phyloP scores from a whole-genome alignment of 2,888 invertebrate species.

The Yponomeuta evonymella region DNA sequence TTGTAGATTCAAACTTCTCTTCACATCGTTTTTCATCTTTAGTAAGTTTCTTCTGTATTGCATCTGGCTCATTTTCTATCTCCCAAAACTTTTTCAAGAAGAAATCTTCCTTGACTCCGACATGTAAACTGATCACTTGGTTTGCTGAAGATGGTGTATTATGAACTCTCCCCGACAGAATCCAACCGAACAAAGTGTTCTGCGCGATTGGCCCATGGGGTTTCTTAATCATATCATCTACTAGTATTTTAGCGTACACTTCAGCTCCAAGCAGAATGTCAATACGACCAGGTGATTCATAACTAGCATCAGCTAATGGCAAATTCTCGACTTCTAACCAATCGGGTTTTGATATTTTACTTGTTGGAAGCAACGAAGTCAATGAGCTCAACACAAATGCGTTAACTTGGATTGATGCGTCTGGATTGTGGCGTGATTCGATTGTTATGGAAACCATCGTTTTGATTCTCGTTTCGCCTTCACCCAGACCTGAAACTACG shows the following conservation, averaged over 20 bases:
- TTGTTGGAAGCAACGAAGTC: too few species aligned
- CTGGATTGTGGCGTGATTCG: slow-evolving; percentile 20
- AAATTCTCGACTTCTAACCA: too few species aligned
- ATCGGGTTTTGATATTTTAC: too few species aligned
- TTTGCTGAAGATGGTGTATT: background rate
- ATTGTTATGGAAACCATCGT: slow-evolving; percentile 21
- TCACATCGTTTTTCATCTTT: too few species aligned
- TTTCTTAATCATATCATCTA: slow-evolving; percentile 21
- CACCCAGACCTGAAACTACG: slow-evolving; percentile 26
- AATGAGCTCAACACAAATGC: slow-evolving; percentile 24
- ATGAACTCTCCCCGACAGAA: slow-evolving; percentile 23
- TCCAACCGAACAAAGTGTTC: slow-evolving; percentile 27
- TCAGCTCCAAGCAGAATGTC: slow-evolving; percentile 25
- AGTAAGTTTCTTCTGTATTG: too few species aligned
- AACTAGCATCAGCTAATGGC: too few species aligned
- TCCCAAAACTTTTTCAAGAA: slow-evolving; percentile 25
- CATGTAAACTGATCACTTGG: slow-evolving; percentile 21
- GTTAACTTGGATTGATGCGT: slow-evolving; percentile 18
- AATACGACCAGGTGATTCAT: slow-evolving; percentile 21
- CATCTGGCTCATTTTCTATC: slow-evolving; percentile 22
- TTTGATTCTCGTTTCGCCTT: slow-evolving; percentile 21
- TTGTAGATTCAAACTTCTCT: too few species aligned
- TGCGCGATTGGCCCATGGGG: slow-evolving; percentile 17
- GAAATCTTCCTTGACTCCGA: slow-evolving; percentile 23
- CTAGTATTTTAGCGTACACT: slow-evolving; percentile 21